phyloP scores from a whole-genome alignment of 2,113 vertebrate species.

The Tympanuchus pallidicinctus region DNA sequence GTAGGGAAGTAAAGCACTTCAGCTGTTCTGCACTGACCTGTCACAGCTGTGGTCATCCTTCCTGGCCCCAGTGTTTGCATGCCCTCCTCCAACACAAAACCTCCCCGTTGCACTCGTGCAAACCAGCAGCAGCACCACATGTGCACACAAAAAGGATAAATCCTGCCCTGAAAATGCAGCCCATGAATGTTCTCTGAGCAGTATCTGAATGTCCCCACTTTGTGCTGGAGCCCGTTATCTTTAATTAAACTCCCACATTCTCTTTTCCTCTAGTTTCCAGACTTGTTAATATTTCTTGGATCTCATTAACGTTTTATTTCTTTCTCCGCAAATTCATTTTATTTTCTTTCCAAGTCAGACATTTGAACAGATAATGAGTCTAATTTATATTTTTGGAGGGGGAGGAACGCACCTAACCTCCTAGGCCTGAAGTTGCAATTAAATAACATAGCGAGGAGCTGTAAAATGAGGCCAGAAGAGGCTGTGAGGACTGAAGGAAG shows the following conservation, averaged over 20 bases:
- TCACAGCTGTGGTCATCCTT: not conserved
- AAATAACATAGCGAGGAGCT: rapidly evolving
- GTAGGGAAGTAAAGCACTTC: not conserved
- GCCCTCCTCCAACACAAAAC: not conserved
- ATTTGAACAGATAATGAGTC: slow-evolving; percentile 7
- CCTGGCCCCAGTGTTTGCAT: not conserved
- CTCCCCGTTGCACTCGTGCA: not conserved
- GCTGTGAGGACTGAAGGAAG: not conserved
- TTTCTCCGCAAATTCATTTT: not conserved
- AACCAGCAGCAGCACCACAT: rapidly evolving
- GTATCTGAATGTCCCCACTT: not conserved
- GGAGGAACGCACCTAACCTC: not conserved
- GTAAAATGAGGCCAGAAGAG: not conserved
- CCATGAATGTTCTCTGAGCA: not conserved
- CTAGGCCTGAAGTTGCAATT: not conserved
- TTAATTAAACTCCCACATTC: slow-evolving; percentile 25
- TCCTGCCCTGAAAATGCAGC: not conserved
- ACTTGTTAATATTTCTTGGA: slow-evolving; percentile 37
- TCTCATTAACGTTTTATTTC: slow-evolving; percentile 34
- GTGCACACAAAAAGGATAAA: rapidly evolving
- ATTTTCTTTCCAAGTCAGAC: not conserved
- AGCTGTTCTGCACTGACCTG: not conserved
- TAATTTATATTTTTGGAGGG: not conserved
- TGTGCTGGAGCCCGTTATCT: not conserved
- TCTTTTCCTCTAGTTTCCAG: not conserved